phyloP scores from a whole-genome alignment of 1,140 invertebrate genomes.

The Maniola jurtina region DNA sequence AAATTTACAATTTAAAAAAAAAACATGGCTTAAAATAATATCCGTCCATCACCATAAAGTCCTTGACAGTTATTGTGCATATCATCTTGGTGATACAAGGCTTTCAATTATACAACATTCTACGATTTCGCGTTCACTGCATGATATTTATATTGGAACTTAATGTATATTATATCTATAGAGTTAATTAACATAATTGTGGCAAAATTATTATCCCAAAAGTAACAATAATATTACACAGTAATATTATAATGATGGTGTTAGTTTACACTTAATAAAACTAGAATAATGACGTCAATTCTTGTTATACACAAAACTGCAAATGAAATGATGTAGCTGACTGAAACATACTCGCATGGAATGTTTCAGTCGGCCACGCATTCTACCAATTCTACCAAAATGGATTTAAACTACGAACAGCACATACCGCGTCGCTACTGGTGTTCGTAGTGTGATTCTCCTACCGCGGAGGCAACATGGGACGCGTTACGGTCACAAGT shows the following conservation, averaged over 20 bases:
- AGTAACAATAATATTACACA: conserved; percentile 46
- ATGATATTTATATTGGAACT: background rate
- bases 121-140: background rate
- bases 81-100: conserved; percentile 18
- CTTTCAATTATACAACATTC: conserved; percentile 13
- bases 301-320: conserved; percentile 28
- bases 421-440: too few species aligned
- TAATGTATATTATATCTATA: conserved; percentile 22
- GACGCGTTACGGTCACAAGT: too few species aligned
- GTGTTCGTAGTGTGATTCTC: too few species aligned
- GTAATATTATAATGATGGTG: conserved; percentile 40
- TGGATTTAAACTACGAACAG: too few species aligned
- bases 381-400: too few species aligned
- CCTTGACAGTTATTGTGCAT: conserved; percentile 29
- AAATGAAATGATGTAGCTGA: background rate
- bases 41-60: conserved; percentile 32
- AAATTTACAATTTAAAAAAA: conserved; percentile 56
- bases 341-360: too few species aligned
- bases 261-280: conserved; percentile 37
- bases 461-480: too few species aligned
- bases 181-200: conserved; percentile 28
- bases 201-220: conserved; percentile 35
- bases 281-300: conserved; percentile 42
- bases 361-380: too few species aligned
- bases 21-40: conserved; percentile 30